Evolutionary conservation across 2,888 invertebrate species (phyloP).

Genomic region (Eueremaeus valkanovi): DNA sequence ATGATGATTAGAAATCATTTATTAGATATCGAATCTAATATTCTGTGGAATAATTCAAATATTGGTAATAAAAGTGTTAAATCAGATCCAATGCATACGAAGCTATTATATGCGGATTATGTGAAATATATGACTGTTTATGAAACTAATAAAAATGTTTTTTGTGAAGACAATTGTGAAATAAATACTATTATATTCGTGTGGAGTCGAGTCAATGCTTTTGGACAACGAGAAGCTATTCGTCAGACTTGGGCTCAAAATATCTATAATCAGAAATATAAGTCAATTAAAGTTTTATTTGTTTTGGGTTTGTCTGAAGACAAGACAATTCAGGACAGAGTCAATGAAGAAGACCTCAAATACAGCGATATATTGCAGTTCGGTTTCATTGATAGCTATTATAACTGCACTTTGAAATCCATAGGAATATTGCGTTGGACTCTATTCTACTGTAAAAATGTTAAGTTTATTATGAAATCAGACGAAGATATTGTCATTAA

Average conservation of each 20-base stretch:
- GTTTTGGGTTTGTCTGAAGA: neutral
- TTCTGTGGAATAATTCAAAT: too few relatives aligned
- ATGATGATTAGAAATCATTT: too few relatives aligned
- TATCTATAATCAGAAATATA: neutral
- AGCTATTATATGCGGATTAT: neutral
- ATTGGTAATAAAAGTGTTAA: too few relatives aligned
- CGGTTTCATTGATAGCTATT: neutral
- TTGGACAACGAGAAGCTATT: neutral
- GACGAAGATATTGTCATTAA: neutral
- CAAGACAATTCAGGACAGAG: neutral
- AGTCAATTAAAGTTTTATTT: neutral
- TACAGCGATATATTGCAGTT: neutral
- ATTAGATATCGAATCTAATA: too few relatives aligned
- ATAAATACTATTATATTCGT: neutral
- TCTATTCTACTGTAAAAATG: neutral
- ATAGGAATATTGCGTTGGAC: conserved; percentile 1
- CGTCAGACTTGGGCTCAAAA: neutral
- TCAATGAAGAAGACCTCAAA: neutral
- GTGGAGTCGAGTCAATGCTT: neutral
- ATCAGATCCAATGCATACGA: too few relatives aligned
- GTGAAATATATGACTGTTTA: neutral
- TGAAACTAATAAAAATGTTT: too few relatives aligned
- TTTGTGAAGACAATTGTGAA: too few relatives aligned
- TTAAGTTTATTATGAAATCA: neutral
- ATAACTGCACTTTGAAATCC: neutral